These are phyloP conservation scores for Arctopsyche grandis DNA, from an alignment of 1,140 invertebrate species.

Conservation along the genomic window DNA sequence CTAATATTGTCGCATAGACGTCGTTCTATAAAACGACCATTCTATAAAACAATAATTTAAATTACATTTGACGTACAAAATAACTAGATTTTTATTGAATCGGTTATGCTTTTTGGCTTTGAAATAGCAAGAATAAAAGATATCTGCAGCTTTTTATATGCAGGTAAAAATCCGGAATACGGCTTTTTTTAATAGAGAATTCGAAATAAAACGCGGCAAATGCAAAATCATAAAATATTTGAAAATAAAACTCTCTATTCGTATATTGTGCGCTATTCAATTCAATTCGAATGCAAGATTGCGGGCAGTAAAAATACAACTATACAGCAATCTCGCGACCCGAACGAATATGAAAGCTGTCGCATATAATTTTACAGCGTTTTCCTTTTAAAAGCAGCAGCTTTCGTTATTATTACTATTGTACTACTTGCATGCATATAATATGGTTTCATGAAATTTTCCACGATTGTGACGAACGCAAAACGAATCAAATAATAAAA, in stretches of 20 bases:
- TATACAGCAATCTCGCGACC: slow-evolving; percentile 6
- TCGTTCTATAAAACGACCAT: too few species aligned
- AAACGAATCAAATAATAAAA: too few species aligned
- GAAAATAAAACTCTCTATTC: background rate
- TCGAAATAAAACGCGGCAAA: background rate
- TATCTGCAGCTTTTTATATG: too few species aligned
- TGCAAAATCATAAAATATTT: background rate
- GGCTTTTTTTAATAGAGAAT: background rate
- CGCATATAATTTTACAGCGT: slow-evolving; percentile 30
- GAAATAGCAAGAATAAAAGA: too few species aligned
- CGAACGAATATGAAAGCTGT: slow-evolving; percentile 25
- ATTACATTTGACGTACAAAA: too few species aligned
- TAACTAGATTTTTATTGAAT: too few species aligned
- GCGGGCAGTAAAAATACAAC: slow-evolving; percentile 10
- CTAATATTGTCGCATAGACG: too few species aligned
- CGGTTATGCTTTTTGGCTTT: too few species aligned
- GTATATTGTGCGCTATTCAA: slow-evolving; percentile 3
- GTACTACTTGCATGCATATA: slow-evolving; percentile 1
- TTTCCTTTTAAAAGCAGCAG: slow-evolving; percentile 24
- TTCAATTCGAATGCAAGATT: slow-evolving; percentile 18
- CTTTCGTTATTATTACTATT: slow-evolving; percentile 23
- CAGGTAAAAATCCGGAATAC: too few species aligned
- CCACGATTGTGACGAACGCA: background rate
- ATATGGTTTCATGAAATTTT: background rate
- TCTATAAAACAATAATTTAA: too few species aligned